These are phyloP conservation scores for Chromoteleia sp. DNA, from an alignment of 2,888 invertebrate species.

Conservation along the genomic window DNA sequence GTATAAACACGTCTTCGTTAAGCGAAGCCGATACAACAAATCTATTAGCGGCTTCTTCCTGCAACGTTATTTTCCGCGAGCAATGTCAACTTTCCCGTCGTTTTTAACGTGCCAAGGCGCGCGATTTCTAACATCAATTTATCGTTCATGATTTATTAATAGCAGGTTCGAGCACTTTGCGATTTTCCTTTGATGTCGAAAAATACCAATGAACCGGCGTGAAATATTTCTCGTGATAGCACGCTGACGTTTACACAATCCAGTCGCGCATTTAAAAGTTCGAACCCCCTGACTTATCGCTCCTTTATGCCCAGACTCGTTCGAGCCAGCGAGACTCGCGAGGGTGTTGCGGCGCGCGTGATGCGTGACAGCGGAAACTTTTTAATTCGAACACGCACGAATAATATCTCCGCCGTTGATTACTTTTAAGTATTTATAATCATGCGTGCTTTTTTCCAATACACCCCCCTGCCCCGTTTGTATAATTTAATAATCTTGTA, in stretches of 20 bases:
- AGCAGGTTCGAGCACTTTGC: slow-evolving; percentile 36
- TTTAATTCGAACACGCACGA: slow-evolving; percentile 50
- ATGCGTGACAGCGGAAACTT: slow-evolving; percentile 46
- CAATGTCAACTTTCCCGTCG: slow-evolving; percentile 19
- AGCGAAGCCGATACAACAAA: neutral
- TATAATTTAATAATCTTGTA: slow-evolving; percentile 26
- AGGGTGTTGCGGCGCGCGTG: slow-evolving; percentile 45
- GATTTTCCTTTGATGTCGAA: slow-evolving; percentile 59
- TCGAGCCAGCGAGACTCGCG: slow-evolving; percentile 42
- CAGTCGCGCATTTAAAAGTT: slow-evolving; percentile 52
- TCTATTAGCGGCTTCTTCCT: slow-evolving; percentile 11
- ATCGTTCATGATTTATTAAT: slow-evolving; percentile 50
- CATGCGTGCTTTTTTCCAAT: neutral
- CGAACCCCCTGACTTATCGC: slow-evolving; percentile 49
- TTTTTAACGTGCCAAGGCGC: slow-evolving; percentile 5
- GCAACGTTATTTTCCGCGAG: slow-evolving; percentile 13
- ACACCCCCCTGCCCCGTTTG: neutral
- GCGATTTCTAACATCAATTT: slow-evolving; percentile 41
- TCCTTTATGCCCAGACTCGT: slow-evolving; percentile 55
- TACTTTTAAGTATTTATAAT: slow-evolving; percentile 41
- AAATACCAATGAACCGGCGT: slow-evolving; percentile 37
- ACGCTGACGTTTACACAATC: slow-evolving; percentile 56
- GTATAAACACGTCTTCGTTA: slow-evolving; percentile 8
- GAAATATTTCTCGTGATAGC: slow-evolving; percentile 57
- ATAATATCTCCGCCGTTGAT: slow-evolving; percentile 39